A percentile compares a stretch with the other conserved stretches of the same genome.
These are phyloP conservation scores for Thamnophis sirtalis DNA, from an alignment of 2,113 vertebrate species.

Conservation along the genomic window DNA sequence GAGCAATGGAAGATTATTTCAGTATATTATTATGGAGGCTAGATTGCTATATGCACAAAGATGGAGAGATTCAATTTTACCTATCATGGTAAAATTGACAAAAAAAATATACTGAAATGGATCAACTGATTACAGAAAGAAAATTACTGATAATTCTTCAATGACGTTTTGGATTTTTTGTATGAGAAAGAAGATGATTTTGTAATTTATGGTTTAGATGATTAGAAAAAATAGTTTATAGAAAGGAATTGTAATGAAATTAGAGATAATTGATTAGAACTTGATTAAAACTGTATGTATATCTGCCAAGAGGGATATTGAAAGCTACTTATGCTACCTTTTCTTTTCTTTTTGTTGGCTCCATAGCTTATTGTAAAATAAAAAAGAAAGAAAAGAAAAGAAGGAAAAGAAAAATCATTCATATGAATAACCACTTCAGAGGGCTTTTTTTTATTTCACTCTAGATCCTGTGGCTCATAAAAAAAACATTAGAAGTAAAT, in stretches of 20 bases:
- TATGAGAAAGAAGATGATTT: not conserved
- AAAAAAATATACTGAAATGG: not conserved
- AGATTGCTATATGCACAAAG: not conserved
- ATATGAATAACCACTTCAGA: constrained; percentile 1
- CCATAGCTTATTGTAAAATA: constrained; percentile 7
- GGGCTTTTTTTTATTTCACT: not conserved
- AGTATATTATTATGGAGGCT: not conserved
- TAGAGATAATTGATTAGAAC: not conserved
- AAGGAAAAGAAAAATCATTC: not conserved
- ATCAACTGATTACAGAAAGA: not conserved
- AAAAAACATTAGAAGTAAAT: not conserved
- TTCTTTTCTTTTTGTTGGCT: not conserved
- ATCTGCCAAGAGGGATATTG: not conserved
- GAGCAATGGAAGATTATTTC: not conserved
- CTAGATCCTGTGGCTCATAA: constrained; percentile 8
- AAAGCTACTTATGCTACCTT: not conserved
- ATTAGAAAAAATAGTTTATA: not conserved
- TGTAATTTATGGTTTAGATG: not conserved
- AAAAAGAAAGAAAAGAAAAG: not conserved
- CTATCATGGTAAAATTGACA: not conserved
- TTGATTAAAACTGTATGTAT: not conserved
- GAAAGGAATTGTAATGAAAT: not conserved
- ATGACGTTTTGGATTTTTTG: not conserved
- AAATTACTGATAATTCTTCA: not conserved
- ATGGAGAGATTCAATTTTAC: not conserved